A percentile compares a stretch with the other conserved stretches of the same genome.
Conservation (phyloP, 2,797 vertebrate genomes). For the Cyclura pinguis region DNA sequence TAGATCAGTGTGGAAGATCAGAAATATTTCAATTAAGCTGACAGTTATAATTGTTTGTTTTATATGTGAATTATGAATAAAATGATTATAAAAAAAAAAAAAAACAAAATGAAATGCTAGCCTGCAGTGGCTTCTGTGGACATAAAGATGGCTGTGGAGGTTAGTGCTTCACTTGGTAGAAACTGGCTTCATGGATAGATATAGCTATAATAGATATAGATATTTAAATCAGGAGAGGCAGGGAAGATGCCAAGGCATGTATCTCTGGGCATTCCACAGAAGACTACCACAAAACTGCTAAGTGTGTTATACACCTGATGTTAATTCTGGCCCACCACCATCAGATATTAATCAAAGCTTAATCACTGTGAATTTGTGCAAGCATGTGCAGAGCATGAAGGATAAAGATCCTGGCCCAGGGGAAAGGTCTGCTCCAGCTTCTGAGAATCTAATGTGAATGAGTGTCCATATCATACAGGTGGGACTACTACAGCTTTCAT, state of each 20-base stretch:
- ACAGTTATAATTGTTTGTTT: too few relatives aligned
- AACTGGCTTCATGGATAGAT: background rate
- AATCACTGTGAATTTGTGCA: background rate
- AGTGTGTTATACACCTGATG: background rate
- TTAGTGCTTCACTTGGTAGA: background rate
- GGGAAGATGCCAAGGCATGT: background rate
- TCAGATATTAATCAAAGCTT: background rate
- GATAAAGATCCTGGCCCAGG: background rate
- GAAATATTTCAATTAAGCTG: too few relatives aligned
- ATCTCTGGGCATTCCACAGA: background rate
- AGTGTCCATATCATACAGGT: accelerated
- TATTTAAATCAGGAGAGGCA: background rate
- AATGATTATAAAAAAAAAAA: too few relatives aligned
- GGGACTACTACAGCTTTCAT: background rate
- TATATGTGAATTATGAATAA: too few relatives aligned
- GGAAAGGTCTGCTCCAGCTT: background rate
- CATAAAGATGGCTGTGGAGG: background rate
- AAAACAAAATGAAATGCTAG: background rate
- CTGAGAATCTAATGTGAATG: background rate
- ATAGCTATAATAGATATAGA: too few relatives aligned
- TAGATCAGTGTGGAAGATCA: too few relatives aligned
- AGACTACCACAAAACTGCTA: background rate
- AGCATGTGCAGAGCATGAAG: background rate
- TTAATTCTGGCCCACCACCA: background rate
- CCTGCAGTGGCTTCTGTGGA: background rate